These are phyloP conservation scores for Spea bombifrons DNA, from an alignment of 2,113 vertebrate genomes.

Conservation along the genomic window DNA sequence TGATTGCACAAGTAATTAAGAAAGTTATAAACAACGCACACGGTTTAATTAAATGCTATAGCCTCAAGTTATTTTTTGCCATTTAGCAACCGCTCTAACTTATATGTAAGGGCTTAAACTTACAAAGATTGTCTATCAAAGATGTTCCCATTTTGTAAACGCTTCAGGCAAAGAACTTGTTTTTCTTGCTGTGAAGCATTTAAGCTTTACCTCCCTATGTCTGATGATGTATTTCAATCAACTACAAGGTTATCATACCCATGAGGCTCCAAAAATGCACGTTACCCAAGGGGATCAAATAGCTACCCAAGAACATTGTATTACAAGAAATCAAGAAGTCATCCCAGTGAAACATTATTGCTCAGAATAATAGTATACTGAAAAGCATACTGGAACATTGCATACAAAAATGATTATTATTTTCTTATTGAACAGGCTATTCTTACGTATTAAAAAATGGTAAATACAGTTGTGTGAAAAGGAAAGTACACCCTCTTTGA, in stretches of 20 bases:
- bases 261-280: constrained; percentile 10
- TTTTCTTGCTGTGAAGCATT: constrained; percentile 20
- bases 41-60: constrained; percentile 66
- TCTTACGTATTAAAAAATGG: too few relatives aligned
- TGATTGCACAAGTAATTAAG: constrained; percentile 70
- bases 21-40: constrained; percentile 67
- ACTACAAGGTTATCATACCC: not conserved
- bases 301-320: constrained; percentile 4
- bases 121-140: constrained; percentile 60
- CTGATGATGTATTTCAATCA: constrained; percentile 6
- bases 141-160: constrained; percentile 26
- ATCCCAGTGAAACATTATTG: not conserved
- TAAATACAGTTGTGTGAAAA: too few relatives aligned
- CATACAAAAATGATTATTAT: too few relatives aligned
- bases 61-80: constrained; percentile 64
- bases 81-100: constrained; percentile 59
- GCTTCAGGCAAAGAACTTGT: constrained; percentile 22
- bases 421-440: too few relatives aligned
- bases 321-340: not conserved
- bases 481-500: too few relatives aligned
- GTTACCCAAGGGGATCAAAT: constrained; percentile 15
- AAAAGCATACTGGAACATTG: too few relatives aligned
- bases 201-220: constrained; percentile 28
- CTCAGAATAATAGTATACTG: not conserved
- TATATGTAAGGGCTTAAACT: constrained; percentile 64